phyloP scores from a whole-genome alignment of 2,113 vertebrate species.

The Conger conger region DNA sequence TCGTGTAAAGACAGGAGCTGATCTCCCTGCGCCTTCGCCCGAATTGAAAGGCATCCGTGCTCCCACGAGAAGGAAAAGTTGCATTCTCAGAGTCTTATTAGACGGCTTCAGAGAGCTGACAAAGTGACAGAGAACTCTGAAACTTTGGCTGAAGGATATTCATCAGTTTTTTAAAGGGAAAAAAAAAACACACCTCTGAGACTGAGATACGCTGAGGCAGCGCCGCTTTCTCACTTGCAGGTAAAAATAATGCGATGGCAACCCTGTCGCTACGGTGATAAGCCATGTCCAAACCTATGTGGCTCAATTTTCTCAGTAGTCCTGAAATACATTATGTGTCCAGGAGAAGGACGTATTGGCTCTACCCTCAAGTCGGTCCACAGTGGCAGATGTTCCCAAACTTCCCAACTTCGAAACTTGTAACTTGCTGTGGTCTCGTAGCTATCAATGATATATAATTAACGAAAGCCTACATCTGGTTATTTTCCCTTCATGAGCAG shows the following conservation, averaged over 20 bases:
- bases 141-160: conserved; percentile 26
- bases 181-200: conserved; percentile 36
- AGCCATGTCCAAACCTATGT: conserved; percentile 46
- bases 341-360: not conserved
- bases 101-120: conserved; percentile 9
- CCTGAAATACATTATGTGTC: conserved; percentile 4
- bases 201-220: conserved; percentile 39
- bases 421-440: conserved; percentile 12
- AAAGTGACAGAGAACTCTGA: conserved; percentile 6
- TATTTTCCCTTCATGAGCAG: not conserved
- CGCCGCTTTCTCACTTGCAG: conserved; percentile 31
- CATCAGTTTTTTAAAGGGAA: conserved; percentile 21
- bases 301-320: conserved; percentile 3
- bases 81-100: conserved; percentile 23
- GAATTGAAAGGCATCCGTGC: not conserved
- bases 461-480: not conserved
- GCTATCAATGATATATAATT: conserved; percentile 40
- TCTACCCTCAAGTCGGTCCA: not conserved
- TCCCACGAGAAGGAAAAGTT: not conserved
- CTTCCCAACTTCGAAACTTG: not conserved
- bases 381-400: conserved; percentile 2
- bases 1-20: conserved; percentile 11
- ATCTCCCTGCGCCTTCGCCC: conserved; percentile 16
- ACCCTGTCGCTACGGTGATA: conserved; percentile 38
- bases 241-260: conserved; percentile 48